Evolutionary conservation across 1,140 invertebrate genomes (phyloP).

Genomic region (Stenopsyche tienmushanensis): DNA sequence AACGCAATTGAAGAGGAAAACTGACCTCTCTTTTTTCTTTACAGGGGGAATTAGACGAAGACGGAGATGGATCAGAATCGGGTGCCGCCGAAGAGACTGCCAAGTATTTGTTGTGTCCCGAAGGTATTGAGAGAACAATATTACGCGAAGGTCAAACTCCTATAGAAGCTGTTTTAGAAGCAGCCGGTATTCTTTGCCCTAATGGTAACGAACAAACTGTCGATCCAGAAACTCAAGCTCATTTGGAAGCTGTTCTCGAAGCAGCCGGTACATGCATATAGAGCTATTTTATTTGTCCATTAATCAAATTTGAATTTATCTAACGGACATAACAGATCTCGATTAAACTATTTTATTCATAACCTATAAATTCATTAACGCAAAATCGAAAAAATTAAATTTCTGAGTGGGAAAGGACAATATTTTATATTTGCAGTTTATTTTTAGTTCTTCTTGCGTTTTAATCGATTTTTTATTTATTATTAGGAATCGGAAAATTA

Average conservation of each 20-base stretch:
- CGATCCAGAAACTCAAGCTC: constrained; percentile 86
- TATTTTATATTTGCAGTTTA: too few species aligned
- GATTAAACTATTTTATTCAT: too few species aligned
- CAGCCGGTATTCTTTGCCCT: constrained; percentile 67
- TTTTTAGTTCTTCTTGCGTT: neutral
- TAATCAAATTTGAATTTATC: neutral
- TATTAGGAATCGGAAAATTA: constrained; percentile 73
- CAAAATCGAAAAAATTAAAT: too few species aligned
- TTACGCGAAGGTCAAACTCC: constrained; percentile 87
- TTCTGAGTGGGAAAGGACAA: too few species aligned
- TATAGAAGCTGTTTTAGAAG: constrained; percentile 84
- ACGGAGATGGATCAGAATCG: constrained; percentile 67
- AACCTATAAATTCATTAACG: too few species aligned
- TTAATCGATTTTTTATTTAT: constrained; percentile 1
- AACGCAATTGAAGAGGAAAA: too few species aligned
- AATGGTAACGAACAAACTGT: constrained; percentile 65
- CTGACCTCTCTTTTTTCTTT: too few species aligned
- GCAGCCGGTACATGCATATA: constrained; percentile 70
- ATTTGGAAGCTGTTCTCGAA: constrained; percentile 84
- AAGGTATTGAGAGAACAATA: constrained; percentile 75
- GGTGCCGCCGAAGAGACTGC: constrained; percentile 72
- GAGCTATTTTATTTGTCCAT: neutral
- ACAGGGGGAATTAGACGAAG: constrained; percentile 64
- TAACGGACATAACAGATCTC: too few species aligned
- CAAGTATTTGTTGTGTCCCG: constrained; percentile 74